Evolutionary conservation across 2,113 vertebrate species (phyloP).

Genomic region (Telmatochromis brachygnathus): DNA sequence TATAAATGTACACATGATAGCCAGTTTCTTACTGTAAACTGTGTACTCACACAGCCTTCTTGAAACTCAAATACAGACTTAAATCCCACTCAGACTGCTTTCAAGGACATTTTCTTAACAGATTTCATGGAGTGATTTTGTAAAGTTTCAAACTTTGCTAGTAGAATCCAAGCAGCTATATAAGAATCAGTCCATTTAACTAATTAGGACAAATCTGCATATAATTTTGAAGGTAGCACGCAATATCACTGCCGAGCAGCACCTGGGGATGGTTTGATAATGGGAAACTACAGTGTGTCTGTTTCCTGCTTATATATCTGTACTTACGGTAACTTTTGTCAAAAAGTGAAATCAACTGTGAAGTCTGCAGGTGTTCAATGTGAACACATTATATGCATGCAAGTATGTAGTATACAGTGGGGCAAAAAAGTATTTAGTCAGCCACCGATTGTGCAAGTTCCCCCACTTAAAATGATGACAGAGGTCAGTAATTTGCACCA

Average conservation of each 20-base stretch:
- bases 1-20: not conserved
- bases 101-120: accelerated
- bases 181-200: not conserved
- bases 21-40: not conserved
- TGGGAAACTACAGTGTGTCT: not conserved
- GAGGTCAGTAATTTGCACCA: too few species aligned
- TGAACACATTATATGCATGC: not conserved
- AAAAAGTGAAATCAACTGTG: not conserved
- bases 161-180: not conserved
- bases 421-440: too few species aligned
- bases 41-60: not conserved
- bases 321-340: not conserved
- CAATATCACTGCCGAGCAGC: not conserved
- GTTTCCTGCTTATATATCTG: not conserved
- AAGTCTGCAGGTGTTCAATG: not conserved
- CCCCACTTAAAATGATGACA: too few species aligned
- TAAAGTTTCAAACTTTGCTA: not conserved
- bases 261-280: not conserved
- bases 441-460: too few species aligned
- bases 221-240: not conserved
- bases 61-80: not conserved
- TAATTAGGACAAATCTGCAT: not conserved
- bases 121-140: not conserved
- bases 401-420: too few species aligned
- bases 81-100: not conserved